Percentiles rank a stretch among this genome's conserved stretches.
Evolutionary conservation across 23 tunicate species (phyloP).

Genomic region (Ciona savignyi): DNA sequence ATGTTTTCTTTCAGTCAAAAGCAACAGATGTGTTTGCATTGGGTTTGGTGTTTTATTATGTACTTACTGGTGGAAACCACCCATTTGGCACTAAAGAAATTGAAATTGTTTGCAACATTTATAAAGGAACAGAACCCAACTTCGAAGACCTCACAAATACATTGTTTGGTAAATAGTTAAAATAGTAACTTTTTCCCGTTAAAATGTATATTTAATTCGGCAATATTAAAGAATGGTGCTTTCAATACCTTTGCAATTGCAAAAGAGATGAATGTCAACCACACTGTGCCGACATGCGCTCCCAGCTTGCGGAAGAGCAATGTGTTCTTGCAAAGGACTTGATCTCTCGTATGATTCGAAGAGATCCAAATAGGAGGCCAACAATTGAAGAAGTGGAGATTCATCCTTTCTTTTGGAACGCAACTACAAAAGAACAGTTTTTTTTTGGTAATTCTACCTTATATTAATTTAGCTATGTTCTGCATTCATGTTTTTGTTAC

Average conservation of each 20-base stretch:
- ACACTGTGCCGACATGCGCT: too few species aligned
- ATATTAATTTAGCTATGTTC: neutral
- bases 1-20: too few species aligned
- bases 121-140: too few species aligned
- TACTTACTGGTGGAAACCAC: neutral
- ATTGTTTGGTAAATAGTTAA: neutral
- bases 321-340: too few species aligned
- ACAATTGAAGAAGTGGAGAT: neutral
- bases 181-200: neutral
- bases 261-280: too few species aligned
- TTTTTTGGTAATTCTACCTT: too few species aligned
- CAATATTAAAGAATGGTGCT: neutral
- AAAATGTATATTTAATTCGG: neutral
- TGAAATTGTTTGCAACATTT: neutral
- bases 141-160: too few species aligned
- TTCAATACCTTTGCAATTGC: too few species aligned
- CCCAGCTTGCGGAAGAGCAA: too few species aligned
- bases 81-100: neutral
- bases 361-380: too few species aligned
- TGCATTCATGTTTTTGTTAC: neutral
- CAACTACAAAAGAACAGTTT: neutral
- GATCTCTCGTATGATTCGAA: too few species aligned
- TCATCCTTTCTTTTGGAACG: neutral
- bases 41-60: neutral
- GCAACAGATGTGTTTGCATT: too few species aligned